Base-by-base conservation (phyloP, 1,140 invertebrate genomes). In the Magallana gigas region DNA sequence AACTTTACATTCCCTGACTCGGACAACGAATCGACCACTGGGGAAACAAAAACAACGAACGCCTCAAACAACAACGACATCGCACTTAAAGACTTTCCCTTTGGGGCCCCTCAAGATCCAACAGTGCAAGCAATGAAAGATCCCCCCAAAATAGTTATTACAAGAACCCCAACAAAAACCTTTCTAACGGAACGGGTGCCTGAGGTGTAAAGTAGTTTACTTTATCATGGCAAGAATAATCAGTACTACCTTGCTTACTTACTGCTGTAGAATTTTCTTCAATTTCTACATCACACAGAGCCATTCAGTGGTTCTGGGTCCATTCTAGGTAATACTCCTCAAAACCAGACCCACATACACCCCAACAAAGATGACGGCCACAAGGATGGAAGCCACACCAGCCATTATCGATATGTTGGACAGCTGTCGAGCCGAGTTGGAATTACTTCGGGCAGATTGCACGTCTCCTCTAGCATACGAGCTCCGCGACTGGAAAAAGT, bases 381-480 rank as follows among this genome's bases (percentile, higher is more conserved):
- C 36, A 9, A 93, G 59, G 18, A 92, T 68, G 12, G 85, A 84
- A 8, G 87, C 83, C 57, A 92, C 87, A 16, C 92, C 92, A 14
- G 90, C 88, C 9, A 88, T 81, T 8, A 90, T 90, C 60, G 89
- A 89, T 29, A 93, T 90, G 83, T 89, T 91, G 56, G 92, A 85
- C 82, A 93, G 83, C 76, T 85, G 88, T 81, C 90, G 87, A 23
- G 92, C 91, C 1, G 90, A 89, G 18, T 68, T 68, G 0, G 91
- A 86, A 7, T 83, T 80, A 18, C 23, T 12, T 5, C 88, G 83
- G 7, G 92, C 91, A 14, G 84, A 36, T 0, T 29, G 81, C 12
- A 92, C 16, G 62, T 93, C 92, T 57, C 91, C 91, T 29, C 91
- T 80, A 23, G 90, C 90, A 84, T 90, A 68, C 0, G 91, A 88